phyloP scores from a whole-genome alignment of 2,113 vertebrate species.

The Sylvilagus bachmani region DNA sequence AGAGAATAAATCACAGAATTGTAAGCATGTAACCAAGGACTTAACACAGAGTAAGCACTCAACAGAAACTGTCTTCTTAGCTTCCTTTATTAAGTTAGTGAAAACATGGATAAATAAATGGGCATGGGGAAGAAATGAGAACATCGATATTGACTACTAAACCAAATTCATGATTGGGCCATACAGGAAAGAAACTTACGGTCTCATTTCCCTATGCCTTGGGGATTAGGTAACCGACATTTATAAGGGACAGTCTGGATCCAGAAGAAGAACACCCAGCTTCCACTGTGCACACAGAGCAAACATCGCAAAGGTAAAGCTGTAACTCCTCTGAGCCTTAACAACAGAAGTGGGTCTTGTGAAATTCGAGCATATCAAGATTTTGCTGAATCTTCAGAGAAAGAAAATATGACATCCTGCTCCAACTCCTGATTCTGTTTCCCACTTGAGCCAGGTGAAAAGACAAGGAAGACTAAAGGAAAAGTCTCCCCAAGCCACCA shows the following conservation, averaged over 20 bases:
- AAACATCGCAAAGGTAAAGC: background rate
- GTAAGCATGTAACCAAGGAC: background rate
- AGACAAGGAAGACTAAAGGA: background rate
- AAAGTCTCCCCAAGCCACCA: background rate
- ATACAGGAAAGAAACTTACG: rapidly evolving
- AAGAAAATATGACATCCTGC: background rate
- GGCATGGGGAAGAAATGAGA: background rate
- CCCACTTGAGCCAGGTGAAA: background rate
- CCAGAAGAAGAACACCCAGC: too few relatives aligned
- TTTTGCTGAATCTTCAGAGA: background rate
- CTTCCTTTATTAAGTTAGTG: background rate
- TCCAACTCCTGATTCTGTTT: background rate
- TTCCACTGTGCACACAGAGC: background rate
- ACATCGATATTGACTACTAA: background rate
- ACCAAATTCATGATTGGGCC: background rate
- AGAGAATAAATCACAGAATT: background rate
- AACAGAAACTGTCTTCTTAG: background rate
- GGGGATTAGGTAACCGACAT: background rate
- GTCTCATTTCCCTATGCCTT: background rate
- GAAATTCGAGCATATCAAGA: background rate
- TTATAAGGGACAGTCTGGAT: background rate
- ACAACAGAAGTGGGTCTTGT: background rate
- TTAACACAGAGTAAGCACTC: background rate
- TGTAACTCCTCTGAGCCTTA: background rate
- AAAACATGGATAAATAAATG: background rate